Evolutionary conservation across 1,140 invertebrate species (phyloP), one percentile per base, ranked within the genome.

Genomic region (Eriosoma lanigerum): DNA sequence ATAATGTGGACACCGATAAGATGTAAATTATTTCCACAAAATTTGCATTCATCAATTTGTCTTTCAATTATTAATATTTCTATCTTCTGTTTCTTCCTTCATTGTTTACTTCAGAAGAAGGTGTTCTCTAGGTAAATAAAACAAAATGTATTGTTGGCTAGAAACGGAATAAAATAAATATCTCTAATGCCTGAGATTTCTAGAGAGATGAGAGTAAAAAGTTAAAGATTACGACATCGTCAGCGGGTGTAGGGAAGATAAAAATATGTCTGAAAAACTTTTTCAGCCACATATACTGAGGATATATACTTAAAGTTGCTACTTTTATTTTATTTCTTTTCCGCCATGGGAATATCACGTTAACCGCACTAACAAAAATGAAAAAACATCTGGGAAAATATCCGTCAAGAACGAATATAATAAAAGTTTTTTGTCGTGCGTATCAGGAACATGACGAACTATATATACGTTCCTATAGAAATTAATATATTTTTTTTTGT

Each of bases 231-330:
- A 78, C 75, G 54, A 15, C n/a, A 13, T 24, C 52, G 9, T 17
- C 10, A 50, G 17, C 38, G 44, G 15, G 46, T 62, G 24, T 21
- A 21, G 21, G 38, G 21, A 13, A 56, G 75, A 78, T 78, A 78
- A 78, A 78, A 78, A 78, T 78, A 78, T 60, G 75, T 78, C 56
- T 24, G 52, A 3, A 26, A 76, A 78, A 78, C 56, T 78, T 78
- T 78, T 38, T 26, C 38, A 24, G 38, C 17, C 75, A 46, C 75
- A 48, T n/a, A 29, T 58, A 60, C 52, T 38, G 19, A n/a, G 13
- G 24, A 62, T 60, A 78, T 60, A 46, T 60, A 78, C 38, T 78
- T 46, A 62, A 48, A 62, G 21, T 78, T 62, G 54, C 54, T 60
- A 62, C 54, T 78, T 78, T 78, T 78, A 78, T 78, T 78, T 60